These are phyloP conservation scores for Asobara japonica DNA, from an alignment of 1,140 invertebrate species.

Conservation along the genomic window DNA sequence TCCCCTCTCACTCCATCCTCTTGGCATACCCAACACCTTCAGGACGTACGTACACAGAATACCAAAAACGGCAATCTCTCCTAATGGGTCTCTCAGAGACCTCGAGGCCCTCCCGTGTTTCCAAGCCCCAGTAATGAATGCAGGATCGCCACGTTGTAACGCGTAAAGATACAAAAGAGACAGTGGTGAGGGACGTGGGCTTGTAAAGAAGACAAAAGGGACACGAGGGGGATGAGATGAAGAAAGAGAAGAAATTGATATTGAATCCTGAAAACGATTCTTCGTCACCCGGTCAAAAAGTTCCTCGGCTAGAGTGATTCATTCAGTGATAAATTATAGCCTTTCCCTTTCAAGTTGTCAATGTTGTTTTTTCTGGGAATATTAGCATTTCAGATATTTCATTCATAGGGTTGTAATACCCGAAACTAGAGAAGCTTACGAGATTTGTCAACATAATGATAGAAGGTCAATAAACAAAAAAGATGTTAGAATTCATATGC, in stretches of 20 bases:
- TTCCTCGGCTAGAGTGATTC: slow-evolving; percentile 1
- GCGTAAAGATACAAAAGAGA: slow-evolving; percentile 15
- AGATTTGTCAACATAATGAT: too few relatives aligned
- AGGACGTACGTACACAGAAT: slow-evolving; percentile 8
- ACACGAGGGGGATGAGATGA: background rate
- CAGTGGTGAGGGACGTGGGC: background rate
- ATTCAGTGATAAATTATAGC: slow-evolving; percentile 11
- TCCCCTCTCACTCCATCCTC: background rate
- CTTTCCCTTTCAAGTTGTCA: background rate
- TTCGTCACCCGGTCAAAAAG: background rate
- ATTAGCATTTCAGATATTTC: too few relatives aligned
- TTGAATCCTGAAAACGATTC: background rate
- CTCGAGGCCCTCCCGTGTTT: background rate
- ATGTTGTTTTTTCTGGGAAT: too few relatives aligned
- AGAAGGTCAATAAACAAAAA: too few relatives aligned
- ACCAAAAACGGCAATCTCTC: slow-evolving; percentile 16
- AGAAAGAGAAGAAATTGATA: slow-evolving; percentile 2
- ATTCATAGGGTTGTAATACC: too few relatives aligned
- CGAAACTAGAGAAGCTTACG: too few relatives aligned
- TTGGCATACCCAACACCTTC: slow-evolving; percentile 6
- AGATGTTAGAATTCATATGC: too few relatives aligned
- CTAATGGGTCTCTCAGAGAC: slow-evolving; percentile 7
- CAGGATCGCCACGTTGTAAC: slow-evolving; percentile 14
- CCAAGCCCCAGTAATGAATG: slow-evolving; percentile 7
- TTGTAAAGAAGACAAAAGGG: background rate